A percentile compares a stretch with the other conserved stretches of the same genome.
Evolutionary conservation across 1,140 invertebrate species (phyloP).

Genomic region (Hirudo medicinalis): DNA sequence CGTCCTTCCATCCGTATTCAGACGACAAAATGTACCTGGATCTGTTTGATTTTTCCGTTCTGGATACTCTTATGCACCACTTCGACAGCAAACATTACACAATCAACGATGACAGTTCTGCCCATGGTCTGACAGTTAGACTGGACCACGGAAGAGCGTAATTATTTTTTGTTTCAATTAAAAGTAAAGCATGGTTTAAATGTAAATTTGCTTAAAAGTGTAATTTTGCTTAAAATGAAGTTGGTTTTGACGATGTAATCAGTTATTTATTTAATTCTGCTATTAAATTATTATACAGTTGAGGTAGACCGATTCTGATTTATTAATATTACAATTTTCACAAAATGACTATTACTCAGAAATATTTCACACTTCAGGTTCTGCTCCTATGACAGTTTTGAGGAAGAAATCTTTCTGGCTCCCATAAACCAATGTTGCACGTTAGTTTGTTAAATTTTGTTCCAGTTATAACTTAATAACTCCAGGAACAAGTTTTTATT

Average conservation of each 20-base stretch:
- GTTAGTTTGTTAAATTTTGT: slow-evolving; percentile 18
- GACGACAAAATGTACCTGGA: slow-evolving; percentile 19
- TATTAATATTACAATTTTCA: neutral
- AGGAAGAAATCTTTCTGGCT: slow-evolving; percentile 22
- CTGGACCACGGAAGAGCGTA: slow-evolving; percentile 24
- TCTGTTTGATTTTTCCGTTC: slow-evolving; percentile 23
- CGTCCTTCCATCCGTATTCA: slow-evolving; percentile 17
- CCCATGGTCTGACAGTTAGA: slow-evolving; percentile 20
- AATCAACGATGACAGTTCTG: slow-evolving; percentile 19
- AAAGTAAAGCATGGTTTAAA: neutral
- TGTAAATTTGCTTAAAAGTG: too few species aligned
- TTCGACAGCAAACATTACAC: slow-evolving; percentile 25
- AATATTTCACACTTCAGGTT: slow-evolving; percentile 13
- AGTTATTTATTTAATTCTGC: too few species aligned
- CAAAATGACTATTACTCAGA: neutral
- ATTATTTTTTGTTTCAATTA: neutral
- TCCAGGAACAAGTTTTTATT: neutral
- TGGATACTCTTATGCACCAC: slow-evolving; percentile 24
- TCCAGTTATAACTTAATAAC: neutral
- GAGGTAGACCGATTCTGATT: neutral
- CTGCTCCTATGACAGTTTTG: slow-evolving; percentile 21
- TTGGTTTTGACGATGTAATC: neutral
- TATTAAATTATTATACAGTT: too few species aligned
- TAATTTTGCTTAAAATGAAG: neutral
- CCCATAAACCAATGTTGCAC: slow-evolving; percentile 24